A percentile compares a stretch with the other conserved stretches of the same genome.
Conservation (phyloP, 2,113 vertebrate genomes). For the Nanorana parkeri region DNA sequence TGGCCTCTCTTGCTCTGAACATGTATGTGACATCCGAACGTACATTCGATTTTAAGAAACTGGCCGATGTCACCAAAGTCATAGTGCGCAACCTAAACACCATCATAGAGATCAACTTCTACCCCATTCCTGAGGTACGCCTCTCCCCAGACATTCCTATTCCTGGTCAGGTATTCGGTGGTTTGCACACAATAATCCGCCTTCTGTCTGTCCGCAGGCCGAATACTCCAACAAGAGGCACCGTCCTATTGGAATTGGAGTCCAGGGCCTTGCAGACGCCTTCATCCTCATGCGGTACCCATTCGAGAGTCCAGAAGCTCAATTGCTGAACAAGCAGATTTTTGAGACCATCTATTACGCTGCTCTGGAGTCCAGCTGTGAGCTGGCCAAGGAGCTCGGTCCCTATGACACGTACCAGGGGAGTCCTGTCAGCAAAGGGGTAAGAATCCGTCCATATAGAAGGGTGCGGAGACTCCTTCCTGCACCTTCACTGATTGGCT, state of each 20-base stretch:
- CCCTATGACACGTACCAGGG: conserved; percentile 88
- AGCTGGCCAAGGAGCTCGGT: conserved; percentile 81
- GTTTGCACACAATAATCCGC: background rate
- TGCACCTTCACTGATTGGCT: background rate
- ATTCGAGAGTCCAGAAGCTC: conserved; percentile 91
- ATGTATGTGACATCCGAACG: conserved; percentile 92
- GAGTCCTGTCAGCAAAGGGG: conserved; percentile 91
- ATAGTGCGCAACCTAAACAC: conserved; percentile 94
- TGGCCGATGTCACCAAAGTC: conserved; percentile 89
- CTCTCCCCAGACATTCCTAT: fast-evolving
- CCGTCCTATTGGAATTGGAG: conserved; percentile 92
- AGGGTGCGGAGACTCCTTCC: background rate
- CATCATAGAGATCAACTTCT: conserved; percentile 97
- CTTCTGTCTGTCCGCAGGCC: conserved; percentile 71
- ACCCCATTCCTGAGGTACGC: conserved; percentile 89
- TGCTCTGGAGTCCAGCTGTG: conserved; percentile 92
- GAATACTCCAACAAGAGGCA: conserved; percentile 89
- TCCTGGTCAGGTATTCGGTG: background rate
- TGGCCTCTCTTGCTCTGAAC: conserved; percentile 95
- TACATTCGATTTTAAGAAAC: conserved; percentile 87
- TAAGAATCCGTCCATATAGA: conserved; percentile 68
- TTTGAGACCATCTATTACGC: conserved; percentile 97
- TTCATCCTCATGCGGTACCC: conserved; percentile 95
- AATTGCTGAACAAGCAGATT: conserved; percentile 89
- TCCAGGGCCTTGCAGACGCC: conserved; percentile 93